A percentile compares a stretch with the other conserved stretches of the same genome.
Conservation (phyloP, 2,888 invertebrate genomes). For the Conistra vaccinii region DNA sequence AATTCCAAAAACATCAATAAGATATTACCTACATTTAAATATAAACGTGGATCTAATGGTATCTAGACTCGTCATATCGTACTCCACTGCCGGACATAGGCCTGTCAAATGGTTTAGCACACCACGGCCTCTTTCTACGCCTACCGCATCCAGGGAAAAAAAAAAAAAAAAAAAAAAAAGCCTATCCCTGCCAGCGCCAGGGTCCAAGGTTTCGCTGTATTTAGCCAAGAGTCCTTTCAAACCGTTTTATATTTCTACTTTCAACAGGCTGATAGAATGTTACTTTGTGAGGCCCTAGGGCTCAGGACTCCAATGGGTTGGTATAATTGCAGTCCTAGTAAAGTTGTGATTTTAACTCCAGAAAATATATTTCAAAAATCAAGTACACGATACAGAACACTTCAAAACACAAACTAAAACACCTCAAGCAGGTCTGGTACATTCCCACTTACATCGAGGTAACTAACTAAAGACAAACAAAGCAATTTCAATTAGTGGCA, state of each 20-base stretch:
- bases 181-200: not conserved
- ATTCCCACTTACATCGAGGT: conserved; percentile 9
- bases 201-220: not conserved
- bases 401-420: not conserved
- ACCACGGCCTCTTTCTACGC: not conserved
- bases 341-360: not conserved
- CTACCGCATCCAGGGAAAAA: too few species aligned
- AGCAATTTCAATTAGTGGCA: conserved; percentile 62
- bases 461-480: conserved; percentile 35
- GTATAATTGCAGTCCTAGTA: not conserved
- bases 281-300: not conserved
- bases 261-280: not conserved
- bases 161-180: too few species aligned
- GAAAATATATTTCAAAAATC: not conserved
- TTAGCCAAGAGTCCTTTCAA: not conserved
- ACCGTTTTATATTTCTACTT: not conserved
- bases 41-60: not conserved
- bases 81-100: not conserved
- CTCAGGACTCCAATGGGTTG: not conserved
- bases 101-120: not conserved
- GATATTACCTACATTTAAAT: not conserved
- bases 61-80: not conserved
- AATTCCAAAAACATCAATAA: not conserved
- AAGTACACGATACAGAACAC: not conserved
- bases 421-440: not conserved